Evolutionary conservation across 2,113 vertebrate species (phyloP).

Genomic region (Megaptera novaeangliae): DNA sequence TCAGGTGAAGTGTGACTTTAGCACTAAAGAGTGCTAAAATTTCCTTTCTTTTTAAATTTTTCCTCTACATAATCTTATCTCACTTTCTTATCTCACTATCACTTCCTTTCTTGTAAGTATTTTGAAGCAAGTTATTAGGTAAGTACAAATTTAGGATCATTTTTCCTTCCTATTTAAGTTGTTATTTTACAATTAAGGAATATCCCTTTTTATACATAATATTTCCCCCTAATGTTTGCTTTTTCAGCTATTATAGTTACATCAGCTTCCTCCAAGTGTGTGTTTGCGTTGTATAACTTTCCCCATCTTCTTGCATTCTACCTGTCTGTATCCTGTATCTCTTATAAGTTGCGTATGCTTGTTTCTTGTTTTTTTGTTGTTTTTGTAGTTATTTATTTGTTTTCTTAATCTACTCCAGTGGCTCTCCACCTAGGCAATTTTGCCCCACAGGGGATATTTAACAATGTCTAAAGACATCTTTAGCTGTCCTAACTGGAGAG

Average conservation of each 20-base stretch:
- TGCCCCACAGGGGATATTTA: too few species aligned
- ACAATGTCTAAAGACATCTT: not conserved
- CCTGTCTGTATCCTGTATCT: not conserved
- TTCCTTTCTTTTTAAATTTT: not conserved
- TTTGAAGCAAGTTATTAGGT: not conserved
- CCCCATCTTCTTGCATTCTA: not conserved
- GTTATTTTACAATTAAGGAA: not conserved
- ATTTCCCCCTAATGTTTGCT: not conserved
- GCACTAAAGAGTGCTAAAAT: not conserved
- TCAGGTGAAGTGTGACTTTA: too few species aligned
- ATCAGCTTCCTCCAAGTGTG: not conserved
- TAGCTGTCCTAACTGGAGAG: not conserved
- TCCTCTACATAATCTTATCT: too few species aligned
- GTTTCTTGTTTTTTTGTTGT: not conserved
- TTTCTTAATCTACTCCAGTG: not conserved
- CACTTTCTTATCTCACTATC: too few species aligned
- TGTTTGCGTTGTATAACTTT: not conserved
- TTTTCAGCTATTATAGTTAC: not conserved
- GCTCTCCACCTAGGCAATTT: not conserved
- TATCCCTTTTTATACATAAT: not conserved
- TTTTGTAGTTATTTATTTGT: too few species aligned
- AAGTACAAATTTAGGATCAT: not conserved
- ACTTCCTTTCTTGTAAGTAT: too few species aligned
- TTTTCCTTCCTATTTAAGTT: not conserved
- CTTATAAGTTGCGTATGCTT: not conserved